Conservation (phyloP, 2,888 invertebrate genomes). For the Anagyrus pseudococci region DNA sequence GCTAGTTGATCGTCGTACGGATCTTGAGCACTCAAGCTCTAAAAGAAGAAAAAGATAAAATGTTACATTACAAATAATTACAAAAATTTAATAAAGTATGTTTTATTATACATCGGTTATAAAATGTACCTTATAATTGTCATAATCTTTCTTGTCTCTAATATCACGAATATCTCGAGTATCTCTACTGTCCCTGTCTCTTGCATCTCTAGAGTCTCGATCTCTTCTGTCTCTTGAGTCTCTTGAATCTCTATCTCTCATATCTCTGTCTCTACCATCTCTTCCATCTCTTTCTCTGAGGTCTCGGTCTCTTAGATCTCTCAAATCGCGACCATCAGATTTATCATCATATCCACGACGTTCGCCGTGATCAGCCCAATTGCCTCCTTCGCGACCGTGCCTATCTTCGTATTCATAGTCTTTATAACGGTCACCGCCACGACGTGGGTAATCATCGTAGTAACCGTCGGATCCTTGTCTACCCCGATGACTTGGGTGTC, state of each 20-base stretch:
- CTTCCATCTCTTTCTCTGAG: constrained; percentile 47
- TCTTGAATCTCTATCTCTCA: constrained; percentile 11
- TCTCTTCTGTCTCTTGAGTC: constrained; percentile 38
- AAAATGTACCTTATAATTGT: constrained; percentile 55
- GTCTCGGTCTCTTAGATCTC: constrained; percentile 29
- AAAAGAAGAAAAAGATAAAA: constrained; percentile 2
- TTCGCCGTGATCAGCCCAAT: constrained; percentile 41
- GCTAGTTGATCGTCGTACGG: constrained; percentile 47
- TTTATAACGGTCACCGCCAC: constrained; percentile 43
- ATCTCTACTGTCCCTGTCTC: too few relatives aligned
- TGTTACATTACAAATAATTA: too few relatives aligned
- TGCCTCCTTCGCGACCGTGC: constrained; percentile 54
- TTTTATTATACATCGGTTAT: too few relatives aligned
- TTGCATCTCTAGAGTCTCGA: neutral
- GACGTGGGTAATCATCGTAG: constrained; percentile 45
- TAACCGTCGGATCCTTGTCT: constrained; percentile 47
- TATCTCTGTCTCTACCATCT: constrained; percentile 47
- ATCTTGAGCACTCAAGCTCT: constrained; percentile 47
- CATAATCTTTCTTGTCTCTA: constrained; percentile 50
- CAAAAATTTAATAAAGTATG: constrained; percentile 11
- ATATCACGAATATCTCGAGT: neutral
- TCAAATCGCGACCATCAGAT: constrained; percentile 40
- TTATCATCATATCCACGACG: constrained; percentile 57
- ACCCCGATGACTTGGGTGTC: neutral
- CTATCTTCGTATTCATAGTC: constrained; percentile 59